phyloP scores from a whole-genome alignment of 2,888 invertebrate species.

The Drosophila picticornis region DNA sequence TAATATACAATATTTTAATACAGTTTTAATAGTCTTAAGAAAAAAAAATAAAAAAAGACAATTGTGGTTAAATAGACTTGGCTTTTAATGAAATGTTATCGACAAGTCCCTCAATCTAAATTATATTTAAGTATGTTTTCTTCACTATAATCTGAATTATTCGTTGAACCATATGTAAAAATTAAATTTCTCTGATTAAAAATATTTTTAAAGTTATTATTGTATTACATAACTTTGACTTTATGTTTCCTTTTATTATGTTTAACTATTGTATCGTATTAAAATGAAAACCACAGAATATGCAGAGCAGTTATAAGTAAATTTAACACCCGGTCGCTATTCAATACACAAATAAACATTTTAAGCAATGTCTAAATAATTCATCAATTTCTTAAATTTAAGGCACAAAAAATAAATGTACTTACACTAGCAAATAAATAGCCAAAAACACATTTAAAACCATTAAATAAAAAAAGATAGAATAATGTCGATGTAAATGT shows the following conservation, averaged over 20 bases:
- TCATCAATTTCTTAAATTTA: constrained; percentile 13
- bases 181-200: not conserved
- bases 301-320: constrained; percentile 8
- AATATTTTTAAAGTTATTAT: not conserved
- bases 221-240: not conserved
- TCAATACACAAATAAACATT: constrained; percentile 15
- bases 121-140: not conserved
- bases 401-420: constrained; percentile 32
- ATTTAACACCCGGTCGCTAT: constrained; percentile 15
- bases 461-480: constrained; percentile 30
- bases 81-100: not conserved
- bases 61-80: not conserved
- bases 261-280: not conserved
- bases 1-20: constrained; percentile 9
- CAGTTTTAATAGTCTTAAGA: constrained; percentile 10
- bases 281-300: constrained; percentile 5
- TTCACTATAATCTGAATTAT: not conserved
- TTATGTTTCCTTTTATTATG: not conserved
- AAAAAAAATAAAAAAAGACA: not conserved
- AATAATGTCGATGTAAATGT: constrained; percentile 55
- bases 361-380: constrained; percentile 35
- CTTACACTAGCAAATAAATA: constrained; percentile 37
- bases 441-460: constrained; percentile 28
- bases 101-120: not conserved
- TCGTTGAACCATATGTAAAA: not conserved